Base-by-base conservation (phyloP, 2,888 invertebrate species). In the Drosophila bunnanda region DNA sequence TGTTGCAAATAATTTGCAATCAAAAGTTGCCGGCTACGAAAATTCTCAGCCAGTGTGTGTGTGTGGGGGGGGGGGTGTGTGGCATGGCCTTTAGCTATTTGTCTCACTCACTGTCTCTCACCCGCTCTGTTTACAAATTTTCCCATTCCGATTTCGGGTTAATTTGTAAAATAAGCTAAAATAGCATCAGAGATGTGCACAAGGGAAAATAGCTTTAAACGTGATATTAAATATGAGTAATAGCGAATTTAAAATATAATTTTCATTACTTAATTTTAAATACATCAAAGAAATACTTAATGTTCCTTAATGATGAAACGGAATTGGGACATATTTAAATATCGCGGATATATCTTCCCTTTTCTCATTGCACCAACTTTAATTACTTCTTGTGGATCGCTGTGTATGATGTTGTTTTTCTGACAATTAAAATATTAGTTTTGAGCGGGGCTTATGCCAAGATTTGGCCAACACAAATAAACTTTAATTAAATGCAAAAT, bases 1-100 rank as follows among this genome's bases (percentile, higher is more conserved):
- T 78, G 75, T 58, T 72, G 70, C 88, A 84, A 83, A 84, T 87
- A 87, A 83, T 87, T 84, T 84, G 83, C 83, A 83, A 83, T 83
- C 85, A 83, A 87, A 83, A 83, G 78, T 83, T 83, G 79, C 85
- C 74, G 55, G 60, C 66, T 56, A 86, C 67, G 64, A 60, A 75
- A 74, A 75, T 58, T 70, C 54, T 20, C 60, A 25, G 56, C 52
- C 48, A 30, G 10, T 36, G 28, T 62, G 53, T 59, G 28, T 52
- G 65, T 64, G 39, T 30, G 36, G 34, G 20, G 10, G 36, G 57
- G 43, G 13, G 32, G 43, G 43, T 77, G 66, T 67, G 69, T 75
- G 75, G 56, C 66, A 54, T 32, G 53, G 72, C 70, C 66, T 64
- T 30, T 30, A 66, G 71, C 72, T 70, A 56, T 62, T 73, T 67